These are phyloP conservation scores for Ecdyonurus torrentis DNA, from an alignment of 2,888 invertebrate genomes.

Conservation along the genomic window DNA sequence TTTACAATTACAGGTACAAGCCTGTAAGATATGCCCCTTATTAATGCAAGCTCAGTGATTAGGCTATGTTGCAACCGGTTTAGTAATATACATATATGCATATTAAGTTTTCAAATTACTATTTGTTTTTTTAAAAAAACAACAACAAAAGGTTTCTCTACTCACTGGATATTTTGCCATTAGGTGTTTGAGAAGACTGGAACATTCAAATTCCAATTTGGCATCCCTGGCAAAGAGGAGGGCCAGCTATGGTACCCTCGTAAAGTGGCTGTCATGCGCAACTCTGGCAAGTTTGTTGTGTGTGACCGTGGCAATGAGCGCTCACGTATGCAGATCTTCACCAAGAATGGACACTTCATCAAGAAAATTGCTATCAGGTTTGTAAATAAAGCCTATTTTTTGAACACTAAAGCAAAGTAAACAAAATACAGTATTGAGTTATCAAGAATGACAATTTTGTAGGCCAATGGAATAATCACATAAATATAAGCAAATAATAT, in stretches of 20 bases:
- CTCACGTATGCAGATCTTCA: constrained; percentile 94
- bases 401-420: too few relatives aligned
- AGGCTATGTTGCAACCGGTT: too few relatives aligned
- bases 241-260: constrained; percentile 95
- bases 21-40: too few relatives aligned
- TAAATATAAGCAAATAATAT: background rate
- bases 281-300: constrained; percentile 82
- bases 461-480: background rate
- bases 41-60: too few relatives aligned
- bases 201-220: constrained; percentile 85
- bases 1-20: too few relatives aligned
- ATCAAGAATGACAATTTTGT: too few relatives aligned
- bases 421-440: too few relatives aligned
- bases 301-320: constrained; percentile 95
- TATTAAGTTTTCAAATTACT: background rate
- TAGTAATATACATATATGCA: too few relatives aligned
- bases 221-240: constrained; percentile 86
- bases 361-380: constrained; percentile 75
- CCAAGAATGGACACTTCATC: constrained; percentile 85
- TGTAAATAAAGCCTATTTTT: too few relatives aligned
- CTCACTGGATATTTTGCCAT: too few relatives aligned
- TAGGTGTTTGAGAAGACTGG: constrained; percentile 90
- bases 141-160: too few relatives aligned
- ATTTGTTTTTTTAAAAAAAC: background rate
- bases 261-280: constrained; percentile 82